A percentile compares a stretch with the other conserved stretches of the same genome.
phyloP scores from a whole-genome alignment of 1,140 invertebrate genomes.

The Eriosoma lanigerum region DNA sequence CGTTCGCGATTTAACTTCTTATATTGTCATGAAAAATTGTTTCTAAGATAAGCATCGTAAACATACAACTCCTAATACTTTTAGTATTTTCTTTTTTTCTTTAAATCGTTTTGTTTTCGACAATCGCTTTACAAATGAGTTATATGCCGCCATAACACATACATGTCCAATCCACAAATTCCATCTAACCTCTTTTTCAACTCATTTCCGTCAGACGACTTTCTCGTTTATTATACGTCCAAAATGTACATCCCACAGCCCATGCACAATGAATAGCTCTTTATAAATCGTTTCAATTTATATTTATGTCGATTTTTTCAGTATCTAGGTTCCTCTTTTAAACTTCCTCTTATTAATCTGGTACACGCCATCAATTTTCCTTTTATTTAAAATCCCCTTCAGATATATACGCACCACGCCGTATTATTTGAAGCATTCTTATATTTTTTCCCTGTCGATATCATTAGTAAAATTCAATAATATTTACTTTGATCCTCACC shows the following conservation, averaged over 20 bases:
- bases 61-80: slow-evolving; percentile 9
- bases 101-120: slow-evolving; percentile 43
- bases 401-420: neutral
- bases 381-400: slow-evolving; percentile 38
- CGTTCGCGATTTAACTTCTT: neutral
- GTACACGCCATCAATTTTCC: slow-evolving; percentile 29
- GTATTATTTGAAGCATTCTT: slow-evolving; percentile 15
- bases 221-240: slow-evolving; percentile 37
- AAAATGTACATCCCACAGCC: slow-evolving; percentile 14
- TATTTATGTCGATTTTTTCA: slow-evolving; percentile 38
- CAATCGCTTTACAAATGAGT: slow-evolving; percentile 42
- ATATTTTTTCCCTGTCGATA: slow-evolving; percentile 2
- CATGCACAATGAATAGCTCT: slow-evolving; percentile 4
- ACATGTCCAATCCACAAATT: slow-evolving; percentile 16
- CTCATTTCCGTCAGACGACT: slow-evolving; percentile 47
- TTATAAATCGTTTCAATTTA: slow-evolving; percentile 50
- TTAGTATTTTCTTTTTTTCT: slow-evolving; percentile 24
- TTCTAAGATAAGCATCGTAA: neutral
- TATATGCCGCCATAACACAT: slow-evolving; percentile 12
- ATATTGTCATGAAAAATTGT: neutral
- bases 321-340: slow-evolving; percentile 37
- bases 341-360: slow-evolving; percentile 20
- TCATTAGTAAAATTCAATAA: slow-evolving; percentile 40
- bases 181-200: slow-evolving; percentile 24
- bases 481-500: slow-evolving; percentile 41